phyloP scores from a whole-genome alignment of 2,888 invertebrate genomes.

The Cataglyphis livida region DNA sequence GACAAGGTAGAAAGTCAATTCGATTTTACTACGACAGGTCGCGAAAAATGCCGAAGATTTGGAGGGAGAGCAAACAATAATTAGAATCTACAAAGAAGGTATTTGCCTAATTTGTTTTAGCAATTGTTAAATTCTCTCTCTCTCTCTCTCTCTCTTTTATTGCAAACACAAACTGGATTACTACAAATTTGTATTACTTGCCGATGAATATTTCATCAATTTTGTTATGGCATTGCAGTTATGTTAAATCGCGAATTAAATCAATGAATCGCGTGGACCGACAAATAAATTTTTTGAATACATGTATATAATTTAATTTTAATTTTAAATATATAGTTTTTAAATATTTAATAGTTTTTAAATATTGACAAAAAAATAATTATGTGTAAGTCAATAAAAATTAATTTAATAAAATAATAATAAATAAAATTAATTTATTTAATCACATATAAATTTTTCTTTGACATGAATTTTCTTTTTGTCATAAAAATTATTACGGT shows the following conservation, averaged over 20 bases:
- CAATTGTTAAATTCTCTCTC: conserved; percentile 56
- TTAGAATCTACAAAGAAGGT: conserved; percentile 71
- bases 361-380: not conserved
- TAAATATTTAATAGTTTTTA: not conserved
- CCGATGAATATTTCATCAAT: conserved; percentile 32
- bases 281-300: conserved; percentile 2
- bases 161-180: conserved; percentile 61
- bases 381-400: not conserved
- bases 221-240: conserved; percentile 5
- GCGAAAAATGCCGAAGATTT: conserved; percentile 33
- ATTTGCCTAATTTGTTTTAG: conserved; percentile 76
- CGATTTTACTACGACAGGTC: conserved; percentile 23
- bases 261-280: not conserved
- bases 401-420: not conserved
- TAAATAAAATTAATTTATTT: not conserved
- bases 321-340: not conserved
- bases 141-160: not conserved
- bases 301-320: not conserved
- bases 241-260: conserved; percentile 1
- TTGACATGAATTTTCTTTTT: not conserved
- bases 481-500: not conserved
- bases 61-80: conserved; percentile 73
- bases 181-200: conserved; percentile 38
- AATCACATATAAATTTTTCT: not conserved
- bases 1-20: conserved; percentile 39